These are phyloP conservation scores for Hipposideros larvatus DNA, from an alignment of 2,797 vertebrate genomes.

Conservation along the genomic window DNA sequence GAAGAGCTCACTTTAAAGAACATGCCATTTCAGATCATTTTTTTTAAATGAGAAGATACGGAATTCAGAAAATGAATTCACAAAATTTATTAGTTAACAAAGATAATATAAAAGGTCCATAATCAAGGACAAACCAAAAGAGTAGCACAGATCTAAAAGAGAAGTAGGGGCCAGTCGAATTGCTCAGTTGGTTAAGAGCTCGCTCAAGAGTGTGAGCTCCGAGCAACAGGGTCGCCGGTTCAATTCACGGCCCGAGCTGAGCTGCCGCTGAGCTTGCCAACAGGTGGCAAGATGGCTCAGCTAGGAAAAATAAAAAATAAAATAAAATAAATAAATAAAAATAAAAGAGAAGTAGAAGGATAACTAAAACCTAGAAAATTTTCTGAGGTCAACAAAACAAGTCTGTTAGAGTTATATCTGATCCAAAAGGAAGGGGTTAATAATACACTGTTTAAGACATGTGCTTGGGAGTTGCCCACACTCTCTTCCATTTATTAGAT, in stretches of 20 bases:
- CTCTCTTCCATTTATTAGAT: background rate
- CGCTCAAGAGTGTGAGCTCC: too few relatives aligned
- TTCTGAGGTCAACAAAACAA: conserved; percentile 34
- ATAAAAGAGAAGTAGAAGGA: conserved; percentile 14
- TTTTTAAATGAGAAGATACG: background rate
- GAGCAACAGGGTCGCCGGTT: too few relatives aligned
- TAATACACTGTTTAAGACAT: background rate
- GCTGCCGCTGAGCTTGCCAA: too few relatives aligned
- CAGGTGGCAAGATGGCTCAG: too few relatives aligned
- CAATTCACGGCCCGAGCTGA: too few relatives aligned
- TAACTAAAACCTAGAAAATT: conserved; percentile 29
- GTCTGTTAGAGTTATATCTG: background rate
- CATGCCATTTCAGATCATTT: background rate
- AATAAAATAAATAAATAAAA: too few relatives aligned
- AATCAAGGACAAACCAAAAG: conserved; percentile 36
- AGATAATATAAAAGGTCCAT: background rate
- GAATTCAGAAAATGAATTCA: conserved; percentile 28
- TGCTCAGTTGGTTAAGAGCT: too few relatives aligned
- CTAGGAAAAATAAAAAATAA: too few relatives aligned
- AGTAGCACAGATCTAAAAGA: background rate
- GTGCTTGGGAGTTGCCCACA: background rate
- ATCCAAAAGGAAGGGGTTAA: background rate
- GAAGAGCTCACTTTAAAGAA: conserved; percentile 2
- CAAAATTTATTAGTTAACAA: conserved; percentile 3
- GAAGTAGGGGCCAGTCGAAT: background rate